Percentiles rank a stretch among this genome's conserved stretches.
Evolutionary conservation across 2,113 vertebrate genomes (phyloP).

Genomic region (Tympanuchus pallidicinctus): DNA sequence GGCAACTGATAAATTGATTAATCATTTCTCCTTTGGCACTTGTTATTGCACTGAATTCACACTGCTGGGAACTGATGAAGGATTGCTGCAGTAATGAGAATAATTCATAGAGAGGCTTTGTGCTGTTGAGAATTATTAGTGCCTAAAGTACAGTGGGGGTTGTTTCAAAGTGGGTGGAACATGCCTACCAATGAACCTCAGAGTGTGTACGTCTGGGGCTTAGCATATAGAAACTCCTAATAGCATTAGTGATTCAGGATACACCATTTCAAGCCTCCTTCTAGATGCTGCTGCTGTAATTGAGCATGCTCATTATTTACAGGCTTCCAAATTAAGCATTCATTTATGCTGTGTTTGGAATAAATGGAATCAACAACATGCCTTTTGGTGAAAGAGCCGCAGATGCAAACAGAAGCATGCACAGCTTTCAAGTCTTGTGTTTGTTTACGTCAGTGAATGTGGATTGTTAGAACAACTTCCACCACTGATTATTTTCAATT

Average conservation of each 20-base stretch:
- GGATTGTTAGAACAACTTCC: slow-evolving; percentile 54
- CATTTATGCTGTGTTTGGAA: slow-evolving; percentile 75
- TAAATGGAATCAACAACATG: slow-evolving; percentile 75
- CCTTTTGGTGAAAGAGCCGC: slow-evolving; percentile 64
- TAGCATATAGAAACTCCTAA: slow-evolving; percentile 31
- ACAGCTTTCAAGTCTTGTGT: slow-evolving; percentile 64
- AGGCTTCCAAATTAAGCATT: slow-evolving; percentile 73
- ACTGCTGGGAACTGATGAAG: background rate
- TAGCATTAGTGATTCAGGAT: slow-evolving; percentile 34
- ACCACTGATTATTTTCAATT: slow-evolving; percentile 64
- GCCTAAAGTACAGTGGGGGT: background rate
- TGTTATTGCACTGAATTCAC: background rate
- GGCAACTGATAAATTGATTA: background rate
- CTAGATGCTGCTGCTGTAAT: slow-evolving; percentile 52
- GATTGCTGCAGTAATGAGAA: background rate
- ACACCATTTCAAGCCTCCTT: slow-evolving; percentile 40
- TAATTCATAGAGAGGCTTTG: slow-evolving; percentile 8
- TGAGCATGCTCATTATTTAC: slow-evolving; percentile 72
- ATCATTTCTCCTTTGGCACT: background rate
- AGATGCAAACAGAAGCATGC: slow-evolving; percentile 67
- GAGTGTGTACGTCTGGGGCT: background rate
- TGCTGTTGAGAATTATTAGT: background rate
- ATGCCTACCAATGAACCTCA: background rate
- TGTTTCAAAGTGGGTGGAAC: background rate
- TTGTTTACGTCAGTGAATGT: slow-evolving; percentile 67